Evolutionary conservation across 1,140 invertebrate genomes (phyloP).

Genomic region (Caenorhabditis inopinata): DNA sequence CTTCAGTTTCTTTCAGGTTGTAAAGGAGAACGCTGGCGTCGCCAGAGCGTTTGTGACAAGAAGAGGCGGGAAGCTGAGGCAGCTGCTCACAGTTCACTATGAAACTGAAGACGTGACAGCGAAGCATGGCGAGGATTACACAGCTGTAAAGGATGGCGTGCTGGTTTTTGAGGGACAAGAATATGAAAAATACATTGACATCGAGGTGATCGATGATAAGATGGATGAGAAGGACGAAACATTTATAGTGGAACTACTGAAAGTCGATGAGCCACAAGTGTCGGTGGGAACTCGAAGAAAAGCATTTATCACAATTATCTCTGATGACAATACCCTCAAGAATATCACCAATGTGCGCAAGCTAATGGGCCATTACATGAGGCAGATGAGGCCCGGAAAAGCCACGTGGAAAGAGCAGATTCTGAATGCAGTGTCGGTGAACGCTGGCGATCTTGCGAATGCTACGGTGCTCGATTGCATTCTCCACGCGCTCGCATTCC

Average conservation of each 20-base stretch:
- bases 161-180: constrained; percentile 33
- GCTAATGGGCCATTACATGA: constrained; percentile 42
- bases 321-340: constrained; percentile 45
- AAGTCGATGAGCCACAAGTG: not conserved
- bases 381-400: constrained; percentile 36
- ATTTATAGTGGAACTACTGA: constrained; percentile 81
- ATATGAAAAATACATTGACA: constrained; percentile 69
- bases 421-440: constrained; percentile 41
- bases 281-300: constrained; percentile 2
- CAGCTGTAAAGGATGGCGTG: constrained; percentile 13
- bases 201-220: constrained; percentile 90
- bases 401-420: constrained; percentile 45
- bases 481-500: constrained; percentile 72
- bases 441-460: constrained; percentile 42
- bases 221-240: constrained; percentile 94
- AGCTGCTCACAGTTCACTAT: not conserved
- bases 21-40: constrained; percentile 27
- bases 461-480: constrained; percentile 40
- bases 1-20: constrained; percentile 11
- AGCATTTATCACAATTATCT: constrained; percentile 39
- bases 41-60: constrained; percentile 23
- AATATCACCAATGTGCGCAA: constrained; percentile 45
- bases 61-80: constrained; percentile 22
- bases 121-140: constrained; percentile 30
- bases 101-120: constrained; percentile 44